Evolutionary conservation across 2,888 invertebrate species (phyloP).

Genomic region (Chrysolina haemoptera): DNA sequence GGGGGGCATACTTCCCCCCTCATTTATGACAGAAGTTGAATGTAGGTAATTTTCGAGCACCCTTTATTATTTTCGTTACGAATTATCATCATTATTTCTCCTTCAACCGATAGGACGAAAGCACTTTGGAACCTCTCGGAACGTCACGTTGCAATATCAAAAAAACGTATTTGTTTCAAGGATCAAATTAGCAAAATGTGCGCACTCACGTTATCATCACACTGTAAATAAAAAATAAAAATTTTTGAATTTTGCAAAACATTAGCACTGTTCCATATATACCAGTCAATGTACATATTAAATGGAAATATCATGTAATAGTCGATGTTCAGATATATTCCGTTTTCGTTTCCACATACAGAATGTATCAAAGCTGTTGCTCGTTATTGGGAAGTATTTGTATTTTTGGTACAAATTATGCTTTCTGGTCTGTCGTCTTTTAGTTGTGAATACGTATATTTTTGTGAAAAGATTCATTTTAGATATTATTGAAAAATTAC

Average conservation of each 20-base stretch:
- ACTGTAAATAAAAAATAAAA: conserved; percentile 36
- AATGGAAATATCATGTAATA: neutral
- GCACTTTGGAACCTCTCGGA: conserved; percentile 37
- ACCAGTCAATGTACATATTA: conserved; percentile 38
- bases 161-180: conserved; percentile 30
- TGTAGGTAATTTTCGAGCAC: too few relatives aligned
- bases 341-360: neutral
- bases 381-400: neutral
- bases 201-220: conserved; percentile 40
- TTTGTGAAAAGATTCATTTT: neutral
- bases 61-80: too few relatives aligned
- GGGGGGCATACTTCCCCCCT: too few relatives aligned
- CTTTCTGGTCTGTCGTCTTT: neutral
- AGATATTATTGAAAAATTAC: too few relatives aligned
- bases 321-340: conserved; percentile 8
- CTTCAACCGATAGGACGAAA: neutral
- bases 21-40: too few relatives aligned
- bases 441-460: too few relatives aligned
- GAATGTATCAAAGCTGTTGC: neutral
- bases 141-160: conserved; percentile 27
- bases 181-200: conserved; percentile 33
- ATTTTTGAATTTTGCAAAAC: conserved; percentile 29
- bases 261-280: conserved; percentile 36
- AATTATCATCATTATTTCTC: too few relatives aligned
- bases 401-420: neutral